These are phyloP conservation scores for Tragopan temminckii DNA, from an alignment of 2,797 vertebrate genomes.

Conservation along the genomic window DNA sequence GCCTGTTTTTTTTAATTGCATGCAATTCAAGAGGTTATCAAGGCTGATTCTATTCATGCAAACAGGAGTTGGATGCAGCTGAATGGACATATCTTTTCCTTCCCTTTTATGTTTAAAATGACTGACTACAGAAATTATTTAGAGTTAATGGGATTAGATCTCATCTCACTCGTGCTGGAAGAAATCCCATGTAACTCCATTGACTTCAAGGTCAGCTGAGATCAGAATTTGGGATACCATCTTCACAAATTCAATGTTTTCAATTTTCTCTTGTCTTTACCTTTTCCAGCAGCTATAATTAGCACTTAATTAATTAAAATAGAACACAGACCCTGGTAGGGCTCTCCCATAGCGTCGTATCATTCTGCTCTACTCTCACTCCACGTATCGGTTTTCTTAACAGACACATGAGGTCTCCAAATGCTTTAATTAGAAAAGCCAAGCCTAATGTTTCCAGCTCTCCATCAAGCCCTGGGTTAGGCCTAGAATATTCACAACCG, in stretches of 20 bases:
- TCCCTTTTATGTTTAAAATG: background rate
- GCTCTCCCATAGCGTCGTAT: background rate
- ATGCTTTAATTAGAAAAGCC: background rate
- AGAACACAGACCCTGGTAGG: background rate
- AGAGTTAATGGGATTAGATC: background rate
- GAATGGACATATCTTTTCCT: background rate
- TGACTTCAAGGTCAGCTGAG: background rate
- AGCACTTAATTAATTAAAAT: background rate
- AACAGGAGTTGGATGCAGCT: background rate
- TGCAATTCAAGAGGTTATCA: background rate
- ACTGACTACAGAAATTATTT: background rate
- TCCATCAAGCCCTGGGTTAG: background rate
- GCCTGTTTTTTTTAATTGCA: slow-evolving; percentile 1
- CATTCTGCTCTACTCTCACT: background rate
- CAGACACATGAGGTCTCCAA: background rate
- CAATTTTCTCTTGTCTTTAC: background rate
- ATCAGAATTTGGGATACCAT: background rate
- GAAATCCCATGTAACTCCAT: background rate
- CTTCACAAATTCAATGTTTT: background rate
- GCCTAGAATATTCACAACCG: background rate
- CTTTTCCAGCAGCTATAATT: background rate
- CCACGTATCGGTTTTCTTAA: background rate
- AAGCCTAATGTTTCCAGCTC: background rate
- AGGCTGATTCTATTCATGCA: background rate
- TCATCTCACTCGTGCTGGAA: background rate